phyloP scores from a whole-genome alignment of 1,140 invertebrate species.

The Atopsyche davidsoni region DNA sequence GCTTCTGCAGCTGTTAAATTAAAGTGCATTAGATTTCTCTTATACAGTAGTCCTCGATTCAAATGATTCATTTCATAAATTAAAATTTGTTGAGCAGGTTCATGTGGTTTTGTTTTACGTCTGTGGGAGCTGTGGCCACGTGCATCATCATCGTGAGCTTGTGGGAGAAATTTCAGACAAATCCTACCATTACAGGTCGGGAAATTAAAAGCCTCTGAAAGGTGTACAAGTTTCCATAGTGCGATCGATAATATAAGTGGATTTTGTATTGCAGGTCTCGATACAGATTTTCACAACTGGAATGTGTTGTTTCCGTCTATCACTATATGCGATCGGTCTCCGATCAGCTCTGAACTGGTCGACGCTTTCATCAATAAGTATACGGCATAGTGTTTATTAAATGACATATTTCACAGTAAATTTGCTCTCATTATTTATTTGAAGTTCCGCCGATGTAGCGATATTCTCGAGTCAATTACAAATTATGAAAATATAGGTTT shows the following conservation, averaged over 20 bases:
- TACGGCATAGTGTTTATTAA: constrained; percentile 10
- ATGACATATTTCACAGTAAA: too few relatives aligned
- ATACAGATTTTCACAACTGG: constrained; percentile 69
- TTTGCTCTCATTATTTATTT: too few relatives aligned
- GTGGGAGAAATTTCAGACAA: constrained; percentile 73
- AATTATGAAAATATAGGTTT: too few relatives aligned
- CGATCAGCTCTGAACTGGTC: constrained; percentile 45
- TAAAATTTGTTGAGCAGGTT: constrained; percentile 55
- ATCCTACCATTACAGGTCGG: constrained; percentile 67
- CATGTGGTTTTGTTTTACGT: constrained; percentile 67
- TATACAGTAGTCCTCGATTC: too few relatives aligned
- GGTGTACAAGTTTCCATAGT: neutral
- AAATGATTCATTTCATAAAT: too few relatives aligned
- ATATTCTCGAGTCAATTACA: too few relatives aligned
- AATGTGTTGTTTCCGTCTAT: constrained; percentile 65
- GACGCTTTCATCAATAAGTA: constrained; percentile 43
- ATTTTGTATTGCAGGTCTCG: constrained; percentile 50
- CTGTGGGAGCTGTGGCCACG: constrained; percentile 57
- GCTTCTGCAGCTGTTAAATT: too few relatives aligned
- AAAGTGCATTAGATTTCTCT: too few relatives aligned
- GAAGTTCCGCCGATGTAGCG: too few relatives aligned
- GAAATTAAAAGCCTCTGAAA: constrained; percentile 5
- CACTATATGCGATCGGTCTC: constrained; percentile 54
- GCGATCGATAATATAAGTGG: constrained; percentile 4
- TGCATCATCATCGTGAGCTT: constrained; percentile 64